Evolutionary conservation across 2,888 invertebrate species (phyloP), one percentile per base, ranked within the genome.

Genomic region (Carpatolechia fugitivella): DNA sequence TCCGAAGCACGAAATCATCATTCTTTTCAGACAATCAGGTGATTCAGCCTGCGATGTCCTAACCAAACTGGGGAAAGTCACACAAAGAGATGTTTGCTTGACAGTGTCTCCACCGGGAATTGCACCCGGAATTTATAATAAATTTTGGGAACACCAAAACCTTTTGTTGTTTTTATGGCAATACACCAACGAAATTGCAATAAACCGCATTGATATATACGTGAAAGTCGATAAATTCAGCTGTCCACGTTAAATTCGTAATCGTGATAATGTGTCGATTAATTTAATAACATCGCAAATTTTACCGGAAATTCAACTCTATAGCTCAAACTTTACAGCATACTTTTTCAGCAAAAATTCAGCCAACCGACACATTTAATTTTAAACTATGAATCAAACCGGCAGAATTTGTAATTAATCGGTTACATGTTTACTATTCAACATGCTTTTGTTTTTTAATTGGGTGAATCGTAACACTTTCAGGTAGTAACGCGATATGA

Each of bases 341-440:
- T 8, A 13, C 29, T 47, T 47, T 31, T 31, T 31, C 46, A 46
- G 16, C 47, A n/a, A 0, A 16, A n/a, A 35, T 35, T n/a, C 35
- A 49, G 35, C 24, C 18, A 20, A 49, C 49, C 49, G 35, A 20
- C 6, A 35, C 3, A n/a, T 20, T 20, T n/a, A 7, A 49, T 24
- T n/a, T 48, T 10, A 48, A 35, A 33, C 8, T 31, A 6, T 20
- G 20, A 35, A 49, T 44, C 8, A 33, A 40, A 40, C 16, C 24
- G 10, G 13, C 1, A 10, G n/a, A 31, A 35, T 47, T 54, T 18
- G 51, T 48, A 40, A 46, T 40, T 54, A 57, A 55, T 56, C 49
- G 10, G 48, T 47, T 7, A 41, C 47, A 18, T 51, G 40, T 44
- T 24, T 8, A 10, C 10, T 8, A 24, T n/a, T 58, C 16, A 4